Percentiles rank a stretch among this genome's conserved stretches.
Conservation (phyloP, 2,888 invertebrate genomes). For the Beris chalybata region DNA sequence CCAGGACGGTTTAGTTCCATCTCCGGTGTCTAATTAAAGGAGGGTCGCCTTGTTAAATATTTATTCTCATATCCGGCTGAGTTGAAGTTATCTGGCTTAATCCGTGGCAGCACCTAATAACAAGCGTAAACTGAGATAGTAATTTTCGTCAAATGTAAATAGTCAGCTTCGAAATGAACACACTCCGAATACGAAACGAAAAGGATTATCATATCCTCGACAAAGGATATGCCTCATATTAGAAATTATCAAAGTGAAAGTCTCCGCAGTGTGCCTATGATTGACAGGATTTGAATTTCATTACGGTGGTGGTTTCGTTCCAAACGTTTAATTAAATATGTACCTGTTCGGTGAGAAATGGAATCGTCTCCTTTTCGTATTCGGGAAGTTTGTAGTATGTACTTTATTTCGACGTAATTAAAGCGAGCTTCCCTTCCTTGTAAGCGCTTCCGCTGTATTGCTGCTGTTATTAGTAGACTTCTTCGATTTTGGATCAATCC, state of each 20-base stretch:
- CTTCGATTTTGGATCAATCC: too few relatives aligned
- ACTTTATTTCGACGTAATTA: too few relatives aligned
- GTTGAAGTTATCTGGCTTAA: conserved; percentile 34
- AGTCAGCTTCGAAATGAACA: conserved; percentile 23
- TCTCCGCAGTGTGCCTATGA: neutral
- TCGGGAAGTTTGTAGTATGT: too few relatives aligned
- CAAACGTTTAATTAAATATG: too few relatives aligned
- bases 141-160: conserved; percentile 24
- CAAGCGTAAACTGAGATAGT: conserved; percentile 35
- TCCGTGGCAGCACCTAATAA: conserved; percentile 34
- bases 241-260: conserved; percentile 24
- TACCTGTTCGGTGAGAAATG: too few relatives aligned
- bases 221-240: neutral
- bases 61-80: conserved; percentile 37
- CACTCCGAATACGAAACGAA: neutral
- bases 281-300: too few relatives aligned
- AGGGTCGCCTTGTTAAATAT: conserved; percentile 37
- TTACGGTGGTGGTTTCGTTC: too few relatives aligned
- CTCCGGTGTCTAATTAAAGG: conserved; percentile 38
- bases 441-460: too few relatives aligned
- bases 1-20: conserved; percentile 20
- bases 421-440: too few relatives aligned
- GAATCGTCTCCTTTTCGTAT: too few relatives aligned
- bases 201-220: neutral
- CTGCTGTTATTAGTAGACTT: too few relatives aligned